A percentile compares a stretch with the other conserved stretches of the same genome.
Evolutionary conservation across 2,797 vertebrate species (phyloP).

Genomic region (Catharus ustulatus): DNA sequence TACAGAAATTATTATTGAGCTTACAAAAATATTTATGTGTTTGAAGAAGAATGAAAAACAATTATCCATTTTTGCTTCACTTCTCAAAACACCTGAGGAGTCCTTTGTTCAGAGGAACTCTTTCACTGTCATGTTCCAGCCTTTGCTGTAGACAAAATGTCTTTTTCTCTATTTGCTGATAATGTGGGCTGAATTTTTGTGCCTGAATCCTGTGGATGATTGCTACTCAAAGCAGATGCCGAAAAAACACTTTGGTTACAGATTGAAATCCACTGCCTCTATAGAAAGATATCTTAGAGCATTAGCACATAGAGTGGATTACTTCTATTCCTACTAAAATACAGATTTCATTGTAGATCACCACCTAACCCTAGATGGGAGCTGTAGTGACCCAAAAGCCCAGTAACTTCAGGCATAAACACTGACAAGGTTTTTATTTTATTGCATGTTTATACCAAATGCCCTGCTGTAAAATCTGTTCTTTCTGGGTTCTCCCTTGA

Average conservation of each 20-base stretch:
- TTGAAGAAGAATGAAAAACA: constrained; percentile 5
- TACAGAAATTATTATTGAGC: neutral
- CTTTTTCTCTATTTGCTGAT: neutral
- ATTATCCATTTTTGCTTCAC: neutral
- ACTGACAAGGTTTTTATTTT: neutral
- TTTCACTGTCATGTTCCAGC: neutral
- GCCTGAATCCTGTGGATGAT: neutral
- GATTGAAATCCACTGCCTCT: neutral
- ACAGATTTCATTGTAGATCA: neutral
- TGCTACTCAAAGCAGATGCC: neutral
- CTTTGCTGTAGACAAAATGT: neutral
- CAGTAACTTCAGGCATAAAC: neutral
- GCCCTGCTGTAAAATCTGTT: neutral
- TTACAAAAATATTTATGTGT: neutral
- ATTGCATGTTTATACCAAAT: neutral
- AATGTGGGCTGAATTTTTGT: neutral
- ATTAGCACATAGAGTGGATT: neutral
- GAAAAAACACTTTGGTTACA: neutral
- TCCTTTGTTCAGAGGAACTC: neutral
- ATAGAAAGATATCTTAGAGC: neutral
- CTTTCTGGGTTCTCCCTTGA: neutral
- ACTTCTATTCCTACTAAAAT: neutral
- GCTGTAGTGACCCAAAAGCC: neutral
- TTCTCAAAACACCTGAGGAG: neutral
- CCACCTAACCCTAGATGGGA: neutral